Conservation (phyloP, 2,797 vertebrate genomes). For the Lithobates sylvaticus region DNA sequence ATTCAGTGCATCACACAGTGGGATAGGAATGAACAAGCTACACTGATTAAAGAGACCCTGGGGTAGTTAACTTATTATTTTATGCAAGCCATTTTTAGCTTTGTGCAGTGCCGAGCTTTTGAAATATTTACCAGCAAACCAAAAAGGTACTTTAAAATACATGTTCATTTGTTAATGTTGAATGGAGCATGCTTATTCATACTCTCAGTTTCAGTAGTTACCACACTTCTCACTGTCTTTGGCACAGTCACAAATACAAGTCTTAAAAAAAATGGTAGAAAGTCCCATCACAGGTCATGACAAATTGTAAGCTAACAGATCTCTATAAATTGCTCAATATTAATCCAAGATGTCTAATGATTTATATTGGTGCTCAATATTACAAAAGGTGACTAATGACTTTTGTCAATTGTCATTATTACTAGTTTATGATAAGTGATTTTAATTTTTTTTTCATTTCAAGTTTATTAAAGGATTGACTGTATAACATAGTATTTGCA, state of each 20-base stretch:
- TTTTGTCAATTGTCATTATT: no score
- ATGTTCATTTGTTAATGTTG: not conserved
- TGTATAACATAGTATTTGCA: no score
- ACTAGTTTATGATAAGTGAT: no score
- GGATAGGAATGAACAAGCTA: not conserved
- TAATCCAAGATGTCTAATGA: no score
- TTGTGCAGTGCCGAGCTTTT: not conserved
- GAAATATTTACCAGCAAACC: not conserved
- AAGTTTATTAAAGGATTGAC: no score
- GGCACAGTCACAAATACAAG: not conserved
- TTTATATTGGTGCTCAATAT: no score
- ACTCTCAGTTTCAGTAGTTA: not conserved
- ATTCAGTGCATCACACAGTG: not conserved
- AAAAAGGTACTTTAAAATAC: not conserved
- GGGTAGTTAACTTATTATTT: not conserved
- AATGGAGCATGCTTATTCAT: not conserved
- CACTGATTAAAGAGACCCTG: constrained; percentile 8
- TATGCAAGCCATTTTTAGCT: not conserved
- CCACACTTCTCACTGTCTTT: not conserved
- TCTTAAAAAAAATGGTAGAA: no score
- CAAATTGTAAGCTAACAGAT: no score
- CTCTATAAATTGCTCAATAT: no score
- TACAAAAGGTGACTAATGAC: no score
- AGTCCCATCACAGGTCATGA: no score
- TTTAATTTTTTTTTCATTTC: no score